These are phyloP conservation scores for Lipophrys pholis DNA, from an alignment of 2,113 vertebrate species.

Conservation along the genomic window DNA sequence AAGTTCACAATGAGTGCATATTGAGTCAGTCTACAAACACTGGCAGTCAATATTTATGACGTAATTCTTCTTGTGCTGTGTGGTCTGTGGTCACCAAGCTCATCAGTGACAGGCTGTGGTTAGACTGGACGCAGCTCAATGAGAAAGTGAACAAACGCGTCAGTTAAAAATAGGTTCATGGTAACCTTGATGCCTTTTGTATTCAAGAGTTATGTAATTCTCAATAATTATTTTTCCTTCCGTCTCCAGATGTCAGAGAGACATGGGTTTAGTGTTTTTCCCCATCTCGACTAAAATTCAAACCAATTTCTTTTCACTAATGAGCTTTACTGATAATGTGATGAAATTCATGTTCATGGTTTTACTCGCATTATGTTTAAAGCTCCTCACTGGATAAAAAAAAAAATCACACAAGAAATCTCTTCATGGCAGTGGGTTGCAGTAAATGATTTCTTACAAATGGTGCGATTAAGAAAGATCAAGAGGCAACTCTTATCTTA, in stretches of 20 bases:
- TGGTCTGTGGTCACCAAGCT: constrained; percentile 33
- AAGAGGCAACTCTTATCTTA: too few species aligned
- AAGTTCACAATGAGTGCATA: constrained; percentile 6
- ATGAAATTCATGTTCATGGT: too few species aligned
- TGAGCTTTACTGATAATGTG: not conserved
- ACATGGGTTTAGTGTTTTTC: not conserved
- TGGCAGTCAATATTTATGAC: constrained; percentile 24
- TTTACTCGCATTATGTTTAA: too few species aligned
- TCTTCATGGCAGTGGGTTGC: too few species aligned
- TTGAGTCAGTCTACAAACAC: constrained; percentile 24
- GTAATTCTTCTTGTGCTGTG: constrained; percentile 40
- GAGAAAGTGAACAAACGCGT: constrained; percentile 30
- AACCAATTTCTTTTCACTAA: not conserved
- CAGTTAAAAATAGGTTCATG: constrained; percentile 34
- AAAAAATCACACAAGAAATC: too few species aligned
- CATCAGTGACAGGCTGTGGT: constrained; percentile 29
- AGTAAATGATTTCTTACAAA: too few species aligned
- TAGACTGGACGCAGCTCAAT: constrained; percentile 11
- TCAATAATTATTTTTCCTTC: constrained; percentile 5
- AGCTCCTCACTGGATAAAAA: too few species aligned
- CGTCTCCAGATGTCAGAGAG: not conserved
- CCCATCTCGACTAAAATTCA: not conserved
- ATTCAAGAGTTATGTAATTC: not conserved
- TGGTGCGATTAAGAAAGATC: too few species aligned
- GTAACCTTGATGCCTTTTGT: constrained; percentile 9